These are phyloP conservation scores for Apomyelois bistriatella DNA, from an alignment of 2,888 invertebrate genomes.

Conservation along the genomic window DNA sequence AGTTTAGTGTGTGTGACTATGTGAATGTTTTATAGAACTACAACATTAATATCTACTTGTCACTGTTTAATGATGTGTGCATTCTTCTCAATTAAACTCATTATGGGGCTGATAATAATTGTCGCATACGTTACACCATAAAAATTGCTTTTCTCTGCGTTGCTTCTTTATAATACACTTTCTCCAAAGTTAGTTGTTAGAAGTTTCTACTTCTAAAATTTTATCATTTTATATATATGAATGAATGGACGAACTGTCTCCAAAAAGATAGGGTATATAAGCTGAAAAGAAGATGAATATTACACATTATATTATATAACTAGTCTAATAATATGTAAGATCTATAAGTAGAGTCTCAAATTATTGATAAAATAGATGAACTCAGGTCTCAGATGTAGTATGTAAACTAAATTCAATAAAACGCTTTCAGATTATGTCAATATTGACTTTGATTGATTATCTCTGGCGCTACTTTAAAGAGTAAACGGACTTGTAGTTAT, in stretches of 20 bases:
- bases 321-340: too few relatives aligned
- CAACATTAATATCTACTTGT: background rate
- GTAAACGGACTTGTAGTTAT: background rate
- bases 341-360: too few relatives aligned
- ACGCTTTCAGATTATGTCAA: background rate
- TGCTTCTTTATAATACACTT: background rate
- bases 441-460: constrained; percentile 3
- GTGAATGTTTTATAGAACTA: background rate
- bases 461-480: background rate
- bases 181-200: background rate
- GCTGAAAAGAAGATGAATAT: too few relatives aligned
- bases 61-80: constrained; percentile 1
- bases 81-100: constrained; percentile 12
- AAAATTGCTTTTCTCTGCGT: constrained; percentile 1
- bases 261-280: too few relatives aligned
- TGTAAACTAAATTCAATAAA: background rate
- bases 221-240: too few relatives aligned
- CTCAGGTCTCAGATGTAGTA: too few relatives aligned
- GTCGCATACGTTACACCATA: constrained; percentile 4
- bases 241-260: too few relatives aligned
- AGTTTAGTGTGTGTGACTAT: background rate
- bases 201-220: background rate
- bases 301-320: too few relatives aligned
- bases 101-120: background rate
- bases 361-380: too few relatives aligned